A percentile compares a stretch with the other conserved stretches of the same genome.
These are phyloP conservation scores for Lamproptera curius DNA, from an alignment of 2,888 invertebrate genomes.

Conservation along the genomic window DNA sequence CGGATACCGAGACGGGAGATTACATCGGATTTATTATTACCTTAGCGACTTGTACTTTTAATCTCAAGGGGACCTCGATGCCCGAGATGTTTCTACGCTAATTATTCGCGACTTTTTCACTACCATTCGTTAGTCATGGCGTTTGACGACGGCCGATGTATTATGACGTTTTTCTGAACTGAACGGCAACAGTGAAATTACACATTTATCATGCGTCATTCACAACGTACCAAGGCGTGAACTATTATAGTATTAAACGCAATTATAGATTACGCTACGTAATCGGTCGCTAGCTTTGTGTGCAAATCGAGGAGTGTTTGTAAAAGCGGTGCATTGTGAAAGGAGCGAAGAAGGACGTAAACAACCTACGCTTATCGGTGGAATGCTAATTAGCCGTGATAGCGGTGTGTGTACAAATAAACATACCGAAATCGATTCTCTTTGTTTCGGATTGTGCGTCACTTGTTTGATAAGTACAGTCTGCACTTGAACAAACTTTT, in stretches of 20 bases:
- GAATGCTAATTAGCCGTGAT: conserved; percentile 13
- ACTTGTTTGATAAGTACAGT: too few species aligned
- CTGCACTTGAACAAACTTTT: too few species aligned
- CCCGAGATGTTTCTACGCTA: conserved; percentile 13
- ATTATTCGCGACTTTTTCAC: conserved; percentile 4
- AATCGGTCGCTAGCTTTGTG: conserved; percentile 8
- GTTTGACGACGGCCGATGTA: not conserved
- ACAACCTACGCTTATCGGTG: conserved; percentile 7
- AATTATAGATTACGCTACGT: conserved; percentile 16
- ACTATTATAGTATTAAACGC: not conserved
- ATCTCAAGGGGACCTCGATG: conserved; percentile 30
- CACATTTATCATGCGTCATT: too few species aligned
- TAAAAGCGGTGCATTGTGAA: conserved; percentile 7
- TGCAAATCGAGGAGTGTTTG: conserved; percentile 4
- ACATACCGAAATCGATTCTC: not conserved
- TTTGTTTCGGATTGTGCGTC: conserved; percentile 4
- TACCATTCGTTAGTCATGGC: conserved; percentile 3
- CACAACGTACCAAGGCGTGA: too few species aligned
- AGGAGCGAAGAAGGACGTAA: conserved; percentile 6
- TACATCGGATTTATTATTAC: conserved; percentile 23
- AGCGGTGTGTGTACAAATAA: conserved; percentile 3
- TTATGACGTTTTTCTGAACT: too few species aligned
- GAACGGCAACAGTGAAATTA: too few species aligned
- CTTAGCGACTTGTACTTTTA: conserved; percentile 31
- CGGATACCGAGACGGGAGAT: conserved; percentile 32